Conservation (phyloP, 92 coral and sea anemone genomes). For the Muricea muricata region DNA sequence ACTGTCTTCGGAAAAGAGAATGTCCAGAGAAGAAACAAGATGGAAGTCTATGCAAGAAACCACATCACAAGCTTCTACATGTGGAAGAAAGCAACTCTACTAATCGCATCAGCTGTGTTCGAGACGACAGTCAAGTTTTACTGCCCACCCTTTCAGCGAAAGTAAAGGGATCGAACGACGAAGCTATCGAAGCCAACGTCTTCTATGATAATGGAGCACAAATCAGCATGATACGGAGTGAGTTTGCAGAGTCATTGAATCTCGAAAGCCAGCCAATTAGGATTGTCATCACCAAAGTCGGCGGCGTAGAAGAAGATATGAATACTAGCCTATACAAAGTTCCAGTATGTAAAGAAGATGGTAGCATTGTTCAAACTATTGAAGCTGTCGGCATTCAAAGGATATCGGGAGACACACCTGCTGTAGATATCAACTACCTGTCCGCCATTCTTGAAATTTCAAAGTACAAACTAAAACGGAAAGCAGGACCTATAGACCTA, state of each 20-base stretch:
- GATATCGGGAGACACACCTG: constrained; percentile 21
- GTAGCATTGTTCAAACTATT: background rate
- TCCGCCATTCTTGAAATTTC: constrained; percentile 44
- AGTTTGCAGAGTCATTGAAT: constrained; percentile 25
- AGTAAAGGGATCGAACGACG: background rate
- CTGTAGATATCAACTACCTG: constrained; percentile 14
- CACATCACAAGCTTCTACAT: too few species aligned
- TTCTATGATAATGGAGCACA: constrained; percentile 53
- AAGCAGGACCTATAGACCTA: constrained; percentile 61
- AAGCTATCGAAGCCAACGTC: background rate
- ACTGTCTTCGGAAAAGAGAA: too few species aligned
- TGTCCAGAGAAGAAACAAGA: too few species aligned
- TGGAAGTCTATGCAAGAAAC: too few species aligned
- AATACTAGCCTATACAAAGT: constrained; percentile 58
- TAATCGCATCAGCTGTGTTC: background rate
- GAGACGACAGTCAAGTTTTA: background rate
- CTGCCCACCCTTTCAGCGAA: background rate
- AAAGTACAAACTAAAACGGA: constrained; percentile 20
- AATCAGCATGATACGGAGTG: constrained; percentile 42
- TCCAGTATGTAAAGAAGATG: background rate
- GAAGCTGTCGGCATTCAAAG: background rate
- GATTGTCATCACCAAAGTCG: constrained; percentile 57
- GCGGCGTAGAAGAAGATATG: constrained; percentile 63
- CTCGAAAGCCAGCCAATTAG: constrained; percentile 40
- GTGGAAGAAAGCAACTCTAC: too few species aligned